These are phyloP conservation scores for Vandiemenella viatica DNA, from an alignment of 2,888 invertebrate genomes.

Conservation along the genomic window DNA sequence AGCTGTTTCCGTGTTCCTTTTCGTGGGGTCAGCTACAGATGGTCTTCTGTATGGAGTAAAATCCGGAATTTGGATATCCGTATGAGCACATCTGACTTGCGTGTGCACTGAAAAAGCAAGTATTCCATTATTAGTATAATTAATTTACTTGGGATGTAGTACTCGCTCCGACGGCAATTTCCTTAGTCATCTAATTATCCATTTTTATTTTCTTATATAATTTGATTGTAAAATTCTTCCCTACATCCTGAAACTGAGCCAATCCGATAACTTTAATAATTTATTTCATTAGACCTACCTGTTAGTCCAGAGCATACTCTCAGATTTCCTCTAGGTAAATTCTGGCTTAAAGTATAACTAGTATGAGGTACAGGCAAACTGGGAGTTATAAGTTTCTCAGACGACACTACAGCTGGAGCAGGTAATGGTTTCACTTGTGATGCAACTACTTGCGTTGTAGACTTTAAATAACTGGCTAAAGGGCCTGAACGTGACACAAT, in stretches of 20 bases:
- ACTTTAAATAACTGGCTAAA: slow-evolving; percentile 50
- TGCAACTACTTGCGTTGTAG: slow-evolving; percentile 49
- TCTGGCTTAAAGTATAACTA: slow-evolving; percentile 38
- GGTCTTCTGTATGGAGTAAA: slow-evolving; percentile 70
- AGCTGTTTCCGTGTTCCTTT: slow-evolving; percentile 38
- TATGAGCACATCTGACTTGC: slow-evolving; percentile 66
- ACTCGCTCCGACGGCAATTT: no score
- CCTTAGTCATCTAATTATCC: no score
- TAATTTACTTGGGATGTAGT: no score
- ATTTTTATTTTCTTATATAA: no score
- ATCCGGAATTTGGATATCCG: slow-evolving; percentile 79
- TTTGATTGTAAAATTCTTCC: no score
- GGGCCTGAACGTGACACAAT: slow-evolving; percentile 49
- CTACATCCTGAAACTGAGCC: no score
- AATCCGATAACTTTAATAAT: slow-evolving; percentile 17
- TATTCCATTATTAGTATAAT: no score
- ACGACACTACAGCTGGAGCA: slow-evolving; percentile 30
- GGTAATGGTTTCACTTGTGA: slow-evolving; percentile 46
- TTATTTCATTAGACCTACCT: slow-evolving; percentile 31
- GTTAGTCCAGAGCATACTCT: slow-evolving; percentile 41
- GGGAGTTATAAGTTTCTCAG: slow-evolving; percentile 29
- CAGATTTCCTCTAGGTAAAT: slow-evolving; percentile 43
- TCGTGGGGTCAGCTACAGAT: slow-evolving; percentile 42
- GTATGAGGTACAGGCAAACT: slow-evolving; percentile 33
- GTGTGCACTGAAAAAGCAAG: slow-evolving; percentile 38